Percentiles rank a stretch among this genome's conserved stretches.
These are phyloP conservation scores for Chloropsis hardwickii DNA, from an alignment of 2,113 vertebrate species.

Conservation along the genomic window DNA sequence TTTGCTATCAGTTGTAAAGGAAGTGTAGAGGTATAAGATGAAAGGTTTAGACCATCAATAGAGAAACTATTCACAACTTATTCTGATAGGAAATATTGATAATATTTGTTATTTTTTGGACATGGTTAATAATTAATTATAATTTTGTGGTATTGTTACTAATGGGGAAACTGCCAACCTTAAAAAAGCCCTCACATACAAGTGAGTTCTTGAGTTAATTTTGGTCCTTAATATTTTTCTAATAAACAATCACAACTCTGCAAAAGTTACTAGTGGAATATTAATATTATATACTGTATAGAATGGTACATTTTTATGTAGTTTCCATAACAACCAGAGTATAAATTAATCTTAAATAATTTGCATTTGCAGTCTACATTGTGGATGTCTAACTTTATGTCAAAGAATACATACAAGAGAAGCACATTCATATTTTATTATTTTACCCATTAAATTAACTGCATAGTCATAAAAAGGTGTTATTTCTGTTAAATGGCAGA, in stretches of 20 bases:
- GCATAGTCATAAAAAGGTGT: neutral
- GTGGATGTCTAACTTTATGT: neutral
- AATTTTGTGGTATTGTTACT: neutral
- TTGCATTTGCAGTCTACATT: neutral
- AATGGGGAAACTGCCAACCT: neutral
- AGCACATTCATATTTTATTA: neutral
- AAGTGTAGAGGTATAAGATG: neutral
- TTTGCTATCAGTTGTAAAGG: neutral
- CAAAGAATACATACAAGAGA: neutral
- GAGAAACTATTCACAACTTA: neutral
- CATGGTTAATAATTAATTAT: neutral
- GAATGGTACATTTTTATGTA: neutral
- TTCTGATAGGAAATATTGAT: neutral
- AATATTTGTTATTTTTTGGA: neutral
- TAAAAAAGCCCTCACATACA: neutral
- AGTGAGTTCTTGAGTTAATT: neutral
- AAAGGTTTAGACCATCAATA: neutral
- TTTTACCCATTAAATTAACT: neutral
- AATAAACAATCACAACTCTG: neutral
- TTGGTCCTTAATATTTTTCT: neutral
- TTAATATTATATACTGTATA: neutral
- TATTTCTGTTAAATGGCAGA: neutral
- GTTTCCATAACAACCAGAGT: neutral
- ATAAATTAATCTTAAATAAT: neutral
- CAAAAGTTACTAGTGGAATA: neutral